phyloP scores from a whole-genome alignment of 37 sponge, comb jelly and placozoan genomes.

The Amphimedon queenslandica region DNA sequence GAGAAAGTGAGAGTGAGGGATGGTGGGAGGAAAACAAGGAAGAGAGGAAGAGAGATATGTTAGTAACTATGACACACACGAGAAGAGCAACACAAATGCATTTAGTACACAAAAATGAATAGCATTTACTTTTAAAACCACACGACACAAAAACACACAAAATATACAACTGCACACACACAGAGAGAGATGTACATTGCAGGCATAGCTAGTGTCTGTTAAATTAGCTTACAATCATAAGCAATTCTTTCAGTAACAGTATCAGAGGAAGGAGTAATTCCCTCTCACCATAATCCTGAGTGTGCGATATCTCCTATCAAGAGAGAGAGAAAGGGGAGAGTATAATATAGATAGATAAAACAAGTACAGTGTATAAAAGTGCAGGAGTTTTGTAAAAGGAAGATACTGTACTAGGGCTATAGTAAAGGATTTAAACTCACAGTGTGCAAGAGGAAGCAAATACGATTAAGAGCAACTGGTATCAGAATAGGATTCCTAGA shows the following conservation, averaged over 20 bases:
- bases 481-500: slow-evolving; percentile 21
- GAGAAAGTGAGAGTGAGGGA: neutral
- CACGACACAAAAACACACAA: slow-evolving; percentile 22
- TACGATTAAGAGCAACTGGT: slow-evolving; percentile 15
- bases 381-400: no score
- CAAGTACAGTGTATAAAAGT: no score
- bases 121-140: neutral
- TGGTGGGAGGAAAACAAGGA: neutral
- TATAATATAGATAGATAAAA: no score
- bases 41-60: neutral
- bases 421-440: no score
- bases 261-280: slow-evolving; percentile 71
- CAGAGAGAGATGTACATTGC: no score
- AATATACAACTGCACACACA: no score
- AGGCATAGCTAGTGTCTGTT: no score
- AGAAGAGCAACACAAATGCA: neutral
- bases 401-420: no score
- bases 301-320: slow-evolving; percentile 27
- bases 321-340: no score
- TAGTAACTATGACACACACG: neutral
- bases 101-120: no score
- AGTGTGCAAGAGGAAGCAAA: slow-evolving; percentile 21
- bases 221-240: slow-evolving; percentile 67
- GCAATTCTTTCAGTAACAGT: slow-evolving; percentile 63
- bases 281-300: slow-evolving; percentile 55